Evolutionary conservation across 1,140 invertebrate genomes (phyloP).

Genomic region (Temnothorax longispinosus): DNA sequence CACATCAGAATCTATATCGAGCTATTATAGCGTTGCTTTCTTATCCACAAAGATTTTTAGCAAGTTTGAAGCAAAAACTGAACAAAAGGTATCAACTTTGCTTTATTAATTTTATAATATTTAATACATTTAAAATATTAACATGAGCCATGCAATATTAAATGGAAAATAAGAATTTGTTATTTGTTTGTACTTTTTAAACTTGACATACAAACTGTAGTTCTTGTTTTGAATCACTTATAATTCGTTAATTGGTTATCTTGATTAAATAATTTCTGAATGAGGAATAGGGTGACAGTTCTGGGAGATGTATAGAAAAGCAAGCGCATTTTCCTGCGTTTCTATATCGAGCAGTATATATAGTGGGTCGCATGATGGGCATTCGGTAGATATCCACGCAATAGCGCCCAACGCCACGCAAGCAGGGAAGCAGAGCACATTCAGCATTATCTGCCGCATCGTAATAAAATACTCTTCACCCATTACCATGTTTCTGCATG

Average conservation of each 20-base stretch:
- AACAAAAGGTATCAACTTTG: too few species aligned
- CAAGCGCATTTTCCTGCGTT: slow-evolving; percentile 8
- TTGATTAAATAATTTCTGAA: not conserved
- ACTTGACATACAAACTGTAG: not conserved
- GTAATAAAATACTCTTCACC: slow-evolving; percentile 71
- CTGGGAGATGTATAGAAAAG: not conserved
- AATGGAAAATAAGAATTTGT: not conserved
- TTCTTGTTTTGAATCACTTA: not conserved
- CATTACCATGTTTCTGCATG: slow-evolving; percentile 47
- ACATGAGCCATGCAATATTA: not conserved
- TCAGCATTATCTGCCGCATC: slow-evolving; percentile 65
- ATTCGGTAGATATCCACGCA: too few species aligned
- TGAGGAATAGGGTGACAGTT: not conserved
- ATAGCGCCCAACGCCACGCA: slow-evolving; percentile 24
- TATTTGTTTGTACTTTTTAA: not conserved
- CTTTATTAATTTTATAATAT: not conserved
- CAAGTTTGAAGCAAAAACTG: too few species aligned
- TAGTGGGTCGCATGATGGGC: slow-evolving; percentile 47
- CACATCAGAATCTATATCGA: too few species aligned
- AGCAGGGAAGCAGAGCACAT: slow-evolving; percentile 46
- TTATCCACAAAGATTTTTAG: not conserved
- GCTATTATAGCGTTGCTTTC: not conserved
- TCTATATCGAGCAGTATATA: slow-evolving; percentile 52
- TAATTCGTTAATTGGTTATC: not conserved
- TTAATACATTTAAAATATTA: not conserved